Base-by-base conservation (phyloP, 23 tunicate genomes). In the Styela clava region DNA sequence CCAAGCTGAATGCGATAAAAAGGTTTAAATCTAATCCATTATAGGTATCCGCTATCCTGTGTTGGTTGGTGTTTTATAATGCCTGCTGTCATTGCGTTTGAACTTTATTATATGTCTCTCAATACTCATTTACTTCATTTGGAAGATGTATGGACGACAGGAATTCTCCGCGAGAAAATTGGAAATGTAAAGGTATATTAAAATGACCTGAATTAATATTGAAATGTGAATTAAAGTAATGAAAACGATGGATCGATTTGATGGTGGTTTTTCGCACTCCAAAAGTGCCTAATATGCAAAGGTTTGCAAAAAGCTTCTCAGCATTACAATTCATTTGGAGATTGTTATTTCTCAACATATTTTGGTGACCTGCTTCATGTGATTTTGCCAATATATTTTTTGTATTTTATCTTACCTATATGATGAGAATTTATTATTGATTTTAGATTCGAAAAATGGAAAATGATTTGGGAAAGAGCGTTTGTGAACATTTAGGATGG, bases 31-130 rank as follows among this genome's bases (percentile, higher is more conserved):
- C n/a, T n/a, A n/a, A n/a, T n/a, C n/a, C n/a, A n/a, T 71, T 71
- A 20, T 51, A 91, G 97, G 35, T 92, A 94, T 74, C 99, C 99
- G 1, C 35, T 86, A 18, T 86, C 95, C 2, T 94, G 99, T 83
- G 86, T 89, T 69, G 99, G 99, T 0, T 94, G 99, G 99, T 94
- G 99, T 61, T 94, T 83, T 83, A 82, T 83, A 61, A 79, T 94
- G 95, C 74, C 95, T 24, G 68, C 67, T 16, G 80, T 61, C 32
- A 90, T 85, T 23, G 94, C 72, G 2, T 72, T 72, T 18, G 88
- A 94, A 16, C 69, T 94, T 0, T 94, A 89, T 74, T 79, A 51
- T 62, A 83, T 78, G 74, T 88, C 99, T 21, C 33, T 89, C 24
- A 74, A 86, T n/a, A 94, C 95, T 32, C 73, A 34, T 63, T 36